Conservation (phyloP, 2,797 vertebrate genomes). For the Emys orbicularis region DNA sequence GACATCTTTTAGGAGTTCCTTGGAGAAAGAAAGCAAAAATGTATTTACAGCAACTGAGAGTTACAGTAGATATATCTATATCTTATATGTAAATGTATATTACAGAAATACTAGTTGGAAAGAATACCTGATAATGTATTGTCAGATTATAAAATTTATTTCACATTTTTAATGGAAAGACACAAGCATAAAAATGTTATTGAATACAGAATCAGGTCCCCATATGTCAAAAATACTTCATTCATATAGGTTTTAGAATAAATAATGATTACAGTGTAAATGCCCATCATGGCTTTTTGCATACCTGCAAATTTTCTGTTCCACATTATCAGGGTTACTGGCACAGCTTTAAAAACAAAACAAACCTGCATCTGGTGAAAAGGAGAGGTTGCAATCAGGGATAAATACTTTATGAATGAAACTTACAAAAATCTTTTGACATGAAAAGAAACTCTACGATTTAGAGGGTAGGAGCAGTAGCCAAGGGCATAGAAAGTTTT, state of each 20-base stretch:
- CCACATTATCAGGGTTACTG: not conserved
- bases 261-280: not conserved
- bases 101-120: not conserved
- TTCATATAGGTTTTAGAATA: not conserved
- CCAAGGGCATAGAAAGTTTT: no score
- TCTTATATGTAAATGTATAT: not conserved
- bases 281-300: not conserved
- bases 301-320: not conserved
- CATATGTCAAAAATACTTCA: not conserved
- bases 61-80: not conserved
- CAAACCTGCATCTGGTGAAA: no score
- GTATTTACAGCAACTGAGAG: not conserved
- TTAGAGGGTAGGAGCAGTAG: no score
- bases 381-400: no score
- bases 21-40: not conserved
- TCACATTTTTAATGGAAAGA: not conserved
- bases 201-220: not conserved
- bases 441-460: no score
- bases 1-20: not conserved
- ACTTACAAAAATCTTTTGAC: no score
- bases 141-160: not conserved
- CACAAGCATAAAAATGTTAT: not conserved
- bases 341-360: no score
- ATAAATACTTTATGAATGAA: no score
- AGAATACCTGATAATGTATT: not conserved